These are phyloP conservation scores for Lasioglossum zephyrum DNA, from an alignment of 2,888 invertebrate species.

Conservation along the genomic window DNA sequence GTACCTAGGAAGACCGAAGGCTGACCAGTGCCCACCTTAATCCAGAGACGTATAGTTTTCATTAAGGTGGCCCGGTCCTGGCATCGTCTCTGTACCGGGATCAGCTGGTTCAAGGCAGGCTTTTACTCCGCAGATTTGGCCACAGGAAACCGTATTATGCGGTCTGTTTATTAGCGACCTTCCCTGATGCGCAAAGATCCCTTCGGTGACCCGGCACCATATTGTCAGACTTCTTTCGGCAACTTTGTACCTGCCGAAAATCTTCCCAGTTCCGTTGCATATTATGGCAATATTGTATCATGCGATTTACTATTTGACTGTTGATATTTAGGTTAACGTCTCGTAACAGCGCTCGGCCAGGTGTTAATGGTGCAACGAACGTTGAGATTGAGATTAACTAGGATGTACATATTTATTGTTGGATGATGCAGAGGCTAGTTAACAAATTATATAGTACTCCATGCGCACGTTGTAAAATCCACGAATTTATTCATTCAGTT, in stretches of 20 bases:
- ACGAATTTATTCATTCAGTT: not conserved
- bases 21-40: conserved; percentile 82
- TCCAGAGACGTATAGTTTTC: conserved; percentile 84
- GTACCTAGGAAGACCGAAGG: conserved; percentile 65
- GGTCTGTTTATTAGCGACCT: conserved; percentile 75
- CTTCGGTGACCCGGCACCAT: not conserved
- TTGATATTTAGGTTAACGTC: not conserved
- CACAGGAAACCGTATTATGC: conserved; percentile 70
- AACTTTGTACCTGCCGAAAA: not conserved
- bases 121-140: conserved; percentile 75
- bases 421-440: not conserved
- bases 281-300: not conserved
- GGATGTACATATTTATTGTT: not conserved
- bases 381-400: not conserved
- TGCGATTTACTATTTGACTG: not conserved
- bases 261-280: not conserved
- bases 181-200: conserved; percentile 47
- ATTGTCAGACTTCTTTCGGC: conserved; percentile 9
- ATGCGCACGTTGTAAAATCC: not conserved
- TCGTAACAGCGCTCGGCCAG: not conserved
- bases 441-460: not conserved
- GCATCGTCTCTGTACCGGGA: conserved; percentile 81
- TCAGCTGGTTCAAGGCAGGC: conserved; percentile 81
- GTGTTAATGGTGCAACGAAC: not conserved
- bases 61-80: conserved; percentile 80